These are phyloP conservation scores for Parazoanthus darwini DNA, from an alignment of 92 coral and sea anemone species.

Conservation along the genomic window DNA sequence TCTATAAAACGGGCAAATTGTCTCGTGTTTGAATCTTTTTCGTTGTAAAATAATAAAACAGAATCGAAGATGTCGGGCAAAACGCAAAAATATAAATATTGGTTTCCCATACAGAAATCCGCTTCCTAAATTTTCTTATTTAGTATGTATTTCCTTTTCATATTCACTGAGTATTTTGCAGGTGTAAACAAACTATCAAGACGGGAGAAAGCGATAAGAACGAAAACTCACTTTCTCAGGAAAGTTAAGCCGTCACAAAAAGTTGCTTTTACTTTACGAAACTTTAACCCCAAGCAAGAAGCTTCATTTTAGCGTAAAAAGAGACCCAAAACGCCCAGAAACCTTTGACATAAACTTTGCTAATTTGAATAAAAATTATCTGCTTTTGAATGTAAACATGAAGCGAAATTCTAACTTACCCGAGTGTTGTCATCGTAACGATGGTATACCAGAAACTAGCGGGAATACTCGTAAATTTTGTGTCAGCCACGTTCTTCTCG, in stretches of 20 bases:
- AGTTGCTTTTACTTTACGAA: neutral
- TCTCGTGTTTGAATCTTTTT: neutral
- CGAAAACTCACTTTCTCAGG: neutral
- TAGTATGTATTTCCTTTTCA: constrained; percentile 29
- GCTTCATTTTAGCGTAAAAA: neutral
- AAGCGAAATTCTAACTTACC: constrained; percentile 73
- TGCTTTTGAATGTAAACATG: constrained; percentile 58
- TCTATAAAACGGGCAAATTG: neutral
- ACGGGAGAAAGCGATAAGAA: constrained; percentile 29
- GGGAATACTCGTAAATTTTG: constrained; percentile 95
- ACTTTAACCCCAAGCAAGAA: neutral
- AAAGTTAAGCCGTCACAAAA: neutral
- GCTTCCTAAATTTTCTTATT: constrained; percentile 10
- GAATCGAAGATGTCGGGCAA: neutral
- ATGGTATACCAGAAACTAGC: constrained; percentile 99
- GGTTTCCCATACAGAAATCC: neutral
- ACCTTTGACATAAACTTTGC: constrained; percentile 38
- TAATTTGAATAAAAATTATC: constrained; percentile 58
- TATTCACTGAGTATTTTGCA: constrained; percentile 33
- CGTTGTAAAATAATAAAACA: neutral
- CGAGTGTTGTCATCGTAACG: constrained; percentile 98
- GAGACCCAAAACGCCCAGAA: constrained; percentile 34
- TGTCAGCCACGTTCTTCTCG: constrained; percentile 74
- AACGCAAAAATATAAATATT: neutral
- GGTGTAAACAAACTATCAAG: constrained; percentile 42